Percentiles rank a stretch among this genome's conserved stretches.
Evolutionary conservation across 2,888 invertebrate genomes (phyloP).

Genomic region (Taphrorychus bicolor): DNA sequence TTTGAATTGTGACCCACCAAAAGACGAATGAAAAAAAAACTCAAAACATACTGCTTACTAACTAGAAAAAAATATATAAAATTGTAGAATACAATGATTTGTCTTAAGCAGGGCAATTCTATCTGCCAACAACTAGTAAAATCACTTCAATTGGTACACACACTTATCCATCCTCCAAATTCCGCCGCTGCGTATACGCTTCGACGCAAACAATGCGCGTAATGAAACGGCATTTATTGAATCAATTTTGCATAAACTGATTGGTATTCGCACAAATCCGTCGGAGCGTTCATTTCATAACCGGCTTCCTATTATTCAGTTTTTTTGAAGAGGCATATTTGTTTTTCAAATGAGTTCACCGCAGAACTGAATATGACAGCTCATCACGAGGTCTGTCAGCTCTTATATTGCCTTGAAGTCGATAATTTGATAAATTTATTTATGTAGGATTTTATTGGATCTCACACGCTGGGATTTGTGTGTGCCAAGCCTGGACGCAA

Average conservation of each 20-base stretch:
- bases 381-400: constrained; percentile 8
- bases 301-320: constrained; percentile 3
- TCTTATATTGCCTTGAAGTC: constrained; percentile 6
- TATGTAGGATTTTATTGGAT: neutral
- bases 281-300: neutral
- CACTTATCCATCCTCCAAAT: too few species aligned
- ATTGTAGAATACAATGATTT: too few species aligned
- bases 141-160: too few species aligned
- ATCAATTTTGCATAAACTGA: constrained; percentile 1
- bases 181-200: too few species aligned
- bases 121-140: too few species aligned
- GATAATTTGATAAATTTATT: constrained; percentile 1
- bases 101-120: too few species aligned
- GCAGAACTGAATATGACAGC: constrained; percentile 19
- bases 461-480: neutral
- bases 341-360: constrained; percentile 8
- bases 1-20: too few species aligned
- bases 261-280: neutral
- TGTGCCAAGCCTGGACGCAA: too few species aligned
- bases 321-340: constrained; percentile 1
- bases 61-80: too few species aligned
- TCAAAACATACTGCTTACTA: too few species aligned
- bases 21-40: neutral
- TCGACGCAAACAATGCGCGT: neutral
- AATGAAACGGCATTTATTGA: constrained; percentile 3